Base-by-base conservation (phyloP, 2,888 invertebrate species). In the Syrista parreyssii region DNA sequence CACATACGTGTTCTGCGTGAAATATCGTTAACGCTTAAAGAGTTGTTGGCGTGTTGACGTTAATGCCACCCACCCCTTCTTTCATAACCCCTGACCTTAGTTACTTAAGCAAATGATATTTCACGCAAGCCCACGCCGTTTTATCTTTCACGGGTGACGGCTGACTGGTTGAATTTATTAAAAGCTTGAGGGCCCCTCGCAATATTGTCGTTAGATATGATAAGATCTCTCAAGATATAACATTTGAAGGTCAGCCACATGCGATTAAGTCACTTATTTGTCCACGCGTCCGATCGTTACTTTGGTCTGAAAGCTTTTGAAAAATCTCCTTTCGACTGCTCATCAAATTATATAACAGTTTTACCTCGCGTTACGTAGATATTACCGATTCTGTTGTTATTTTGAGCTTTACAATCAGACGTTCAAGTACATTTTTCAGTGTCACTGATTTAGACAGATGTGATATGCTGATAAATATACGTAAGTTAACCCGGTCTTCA, bases 1-100 rank as follows among this genome's bases (percentile, higher is more conserved):
- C 32, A 9, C 32, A 71, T 11, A 15, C 31, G 32, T 15, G 71
- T 71, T 15, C 12, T 31, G 71, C 31, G 31, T 32, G 31, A 12
- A 32, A 71, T 71, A 71, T 32, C 31, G 71, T 71, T 71, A 15
- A 32, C 71, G 71, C 31, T 71, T 71, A 71, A 71, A 71, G 71
- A 71, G 71, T 31, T 11, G 31, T 32, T 71, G 71, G 71, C 71
- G 71, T 71, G 71, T 0, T 31, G 12, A 15, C 71, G 31, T 23
- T 55, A 55, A 55, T 23, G 9, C 2, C 23, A 9, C 55, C 23
- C 40, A 40, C 15, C 15, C 40, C 23, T 55, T 9, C 55, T 55
- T 9, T 15, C 9, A 23, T 32, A 71, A 71, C 71, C 31, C 71
- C 71, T 71, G 32, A 71, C 71, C 71, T 71, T 71, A 71, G 71